Evolutionary conservation across 2,113 vertebrate species (phyloP).

Genomic region (Noctilio leporinus): DNA sequence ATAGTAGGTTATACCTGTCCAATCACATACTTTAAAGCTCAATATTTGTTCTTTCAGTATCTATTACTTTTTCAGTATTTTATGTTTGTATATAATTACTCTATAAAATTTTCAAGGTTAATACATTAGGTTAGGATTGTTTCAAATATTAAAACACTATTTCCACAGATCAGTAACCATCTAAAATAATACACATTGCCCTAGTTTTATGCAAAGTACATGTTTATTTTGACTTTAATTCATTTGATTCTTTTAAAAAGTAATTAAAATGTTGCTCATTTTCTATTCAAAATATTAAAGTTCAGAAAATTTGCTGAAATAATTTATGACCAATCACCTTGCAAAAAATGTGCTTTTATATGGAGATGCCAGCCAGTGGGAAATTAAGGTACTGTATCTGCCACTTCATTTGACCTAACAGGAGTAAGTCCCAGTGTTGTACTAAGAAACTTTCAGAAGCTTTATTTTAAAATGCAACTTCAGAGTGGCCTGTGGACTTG

Average conservation of each 20-base stretch:
- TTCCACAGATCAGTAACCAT: not conserved
- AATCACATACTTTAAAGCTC: not conserved
- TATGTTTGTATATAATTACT: not conserved
- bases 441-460: not conserved
- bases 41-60: not conserved
- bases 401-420: not conserved
- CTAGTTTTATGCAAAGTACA: not conserved
- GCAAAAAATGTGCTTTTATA: not conserved
- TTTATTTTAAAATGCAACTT: conserved; percentile 1
- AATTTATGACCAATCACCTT: not conserved
- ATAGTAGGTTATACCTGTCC: not conserved
- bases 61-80: not conserved
- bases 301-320: not conserved
- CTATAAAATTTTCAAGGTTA: not conserved
- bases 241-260: not conserved
- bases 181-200: not conserved
- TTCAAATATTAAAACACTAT: conserved; percentile 12
- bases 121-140: not conserved
- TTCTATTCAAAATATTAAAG: not conserved
- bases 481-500: not conserved
- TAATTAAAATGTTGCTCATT: not conserved
- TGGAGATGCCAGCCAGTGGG: not conserved
- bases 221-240: not conserved
- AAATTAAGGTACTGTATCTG: not conserved
- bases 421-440: not conserved